Percentiles rank a stretch among this genome's conserved stretches.
These are phyloP conservation scores for Neoniphon sammara DNA, from an alignment of 2,797 vertebrate genomes.

Conservation along the genomic window DNA sequence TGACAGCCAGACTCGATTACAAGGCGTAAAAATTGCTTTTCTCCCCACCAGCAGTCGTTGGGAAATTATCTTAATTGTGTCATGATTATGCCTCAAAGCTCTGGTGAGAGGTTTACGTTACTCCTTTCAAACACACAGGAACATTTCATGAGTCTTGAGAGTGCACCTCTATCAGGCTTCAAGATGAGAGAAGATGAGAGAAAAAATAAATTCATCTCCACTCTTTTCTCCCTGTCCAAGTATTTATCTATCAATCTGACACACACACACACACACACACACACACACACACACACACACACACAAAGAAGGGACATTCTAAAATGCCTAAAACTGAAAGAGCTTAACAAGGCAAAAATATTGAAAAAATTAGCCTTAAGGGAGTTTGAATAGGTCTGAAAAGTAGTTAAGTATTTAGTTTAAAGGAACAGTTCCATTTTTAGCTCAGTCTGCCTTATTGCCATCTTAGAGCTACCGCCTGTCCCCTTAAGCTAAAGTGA, in stretches of 20 bases:
- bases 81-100: constrained; percentile 88
- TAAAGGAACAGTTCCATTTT: too few species aligned
- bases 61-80: constrained; percentile 91
- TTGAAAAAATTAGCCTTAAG: not conserved
- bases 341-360: not conserved
- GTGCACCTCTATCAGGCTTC: constrained; percentile 54
- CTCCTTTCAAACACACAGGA: constrained; percentile 69
- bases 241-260: constrained; percentile 10
- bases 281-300: constrained; percentile 22
- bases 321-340: not conserved
- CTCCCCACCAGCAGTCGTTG: constrained; percentile 86
- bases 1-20: constrained; percentile 88
- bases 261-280: not conserved
- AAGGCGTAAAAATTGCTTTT: constrained; percentile 88
- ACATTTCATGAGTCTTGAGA: constrained; percentile 58
- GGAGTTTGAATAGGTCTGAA: too few species aligned
- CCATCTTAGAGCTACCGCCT: not conserved
- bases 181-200: constrained; percentile 50
- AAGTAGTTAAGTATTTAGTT: too few species aligned
- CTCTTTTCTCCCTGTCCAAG: constrained; percentile 36
- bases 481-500: not conserved
- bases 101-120: constrained; percentile 74
- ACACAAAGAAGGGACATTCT: constrained; percentile 22
- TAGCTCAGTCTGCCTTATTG: too few species aligned
- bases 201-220: constrained; percentile 52